Base-by-base conservation (phyloP, 2,888 invertebrate species). In the Protodeltote pygarga region DNA sequence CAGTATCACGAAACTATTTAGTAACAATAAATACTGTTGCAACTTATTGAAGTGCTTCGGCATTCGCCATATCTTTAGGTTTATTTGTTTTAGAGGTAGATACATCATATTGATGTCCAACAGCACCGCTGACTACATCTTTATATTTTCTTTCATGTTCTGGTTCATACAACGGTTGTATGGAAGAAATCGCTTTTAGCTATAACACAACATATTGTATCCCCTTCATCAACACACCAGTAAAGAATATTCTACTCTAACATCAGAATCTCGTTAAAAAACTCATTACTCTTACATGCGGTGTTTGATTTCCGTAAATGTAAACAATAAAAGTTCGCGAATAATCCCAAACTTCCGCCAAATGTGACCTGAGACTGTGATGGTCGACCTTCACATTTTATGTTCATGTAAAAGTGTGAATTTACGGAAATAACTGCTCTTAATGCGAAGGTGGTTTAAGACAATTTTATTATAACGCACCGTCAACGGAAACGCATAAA, bases 271-370 rank as follows among this genome's bases (percentile, higher is more conserved):
- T n/a, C n/a, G n/a, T n/a, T n/a, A n/a, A n/a, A n/a, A n/a, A n/a
- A n/a, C n/a, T n/a, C n/a, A n/a, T n/a, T n/a, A n/a, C n/a, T n/a
- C n/a, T 24, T 40, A 28, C 24, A 37, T 37, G 31, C 32, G 20
- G 40, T 31, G 46, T 32, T 38, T 39, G 48, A 48, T 67, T 55
- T 41, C 28, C 41, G 24, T 34, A 32, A 34, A 53, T 51, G 28
- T 46, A 35, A 58, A 62, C 31, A 58, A 58, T 54, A 53, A 66
- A 39, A 54, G 31, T 45, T 52, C 35, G 31, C 38, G 42, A 48
- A 66, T 60, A 59, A 53, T 61, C 49, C n/a, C 60, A 61, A 59
- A 71, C 72, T 81, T 80, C 81, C 79, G 76, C 64, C 59, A 55
- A 75, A 71, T 52, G 40, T 71, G 68, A 78, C 75, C 77, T 65